A percentile compares a stretch with the other conserved stretches of the same genome.
phyloP scores from a whole-genome alignment of 2,797 vertebrate species.

The Rhinichthys osculus region DNA sequence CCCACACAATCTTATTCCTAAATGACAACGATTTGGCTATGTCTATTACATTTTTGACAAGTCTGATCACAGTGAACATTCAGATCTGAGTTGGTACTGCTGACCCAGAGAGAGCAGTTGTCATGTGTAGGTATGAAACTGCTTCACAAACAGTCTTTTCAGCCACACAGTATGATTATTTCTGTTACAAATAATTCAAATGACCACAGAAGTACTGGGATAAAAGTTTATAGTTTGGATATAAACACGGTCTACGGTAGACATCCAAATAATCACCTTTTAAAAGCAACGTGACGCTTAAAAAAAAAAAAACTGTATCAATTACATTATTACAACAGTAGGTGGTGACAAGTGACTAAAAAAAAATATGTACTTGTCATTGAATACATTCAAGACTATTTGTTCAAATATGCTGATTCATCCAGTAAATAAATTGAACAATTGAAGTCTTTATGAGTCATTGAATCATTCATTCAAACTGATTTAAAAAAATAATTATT shows the following conservation, averaged over 20 bases:
- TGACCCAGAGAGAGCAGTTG: too few species aligned
- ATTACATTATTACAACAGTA: background rate
- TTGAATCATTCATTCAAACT: background rate
- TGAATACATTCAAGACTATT: background rate
- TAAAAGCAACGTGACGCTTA: too few species aligned
- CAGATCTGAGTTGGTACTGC: background rate
- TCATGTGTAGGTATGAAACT: too few species aligned
- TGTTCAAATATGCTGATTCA: background rate
- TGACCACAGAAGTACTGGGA: too few species aligned
- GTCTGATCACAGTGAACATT: background rate
- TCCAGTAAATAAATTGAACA: background rate
- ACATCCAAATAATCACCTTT: too few species aligned
- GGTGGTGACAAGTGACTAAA: background rate
- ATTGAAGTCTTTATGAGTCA: background rate
- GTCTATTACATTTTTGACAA: background rate
- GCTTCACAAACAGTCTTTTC: too few species aligned
- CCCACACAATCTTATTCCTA: background rate
- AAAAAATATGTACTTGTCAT: background rate
- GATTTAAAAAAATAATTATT: too few species aligned
- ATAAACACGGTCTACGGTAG: too few species aligned
- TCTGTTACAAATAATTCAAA: too few species aligned
- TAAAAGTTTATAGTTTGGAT: too few species aligned
- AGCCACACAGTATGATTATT: too few species aligned
- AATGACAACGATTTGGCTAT: background rate
- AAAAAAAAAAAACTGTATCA: too few species aligned